phyloP scores from a whole-genome alignment of 1,140 invertebrate genomes.

The roundworm (Caenorhabditis elegans) region DNA sequence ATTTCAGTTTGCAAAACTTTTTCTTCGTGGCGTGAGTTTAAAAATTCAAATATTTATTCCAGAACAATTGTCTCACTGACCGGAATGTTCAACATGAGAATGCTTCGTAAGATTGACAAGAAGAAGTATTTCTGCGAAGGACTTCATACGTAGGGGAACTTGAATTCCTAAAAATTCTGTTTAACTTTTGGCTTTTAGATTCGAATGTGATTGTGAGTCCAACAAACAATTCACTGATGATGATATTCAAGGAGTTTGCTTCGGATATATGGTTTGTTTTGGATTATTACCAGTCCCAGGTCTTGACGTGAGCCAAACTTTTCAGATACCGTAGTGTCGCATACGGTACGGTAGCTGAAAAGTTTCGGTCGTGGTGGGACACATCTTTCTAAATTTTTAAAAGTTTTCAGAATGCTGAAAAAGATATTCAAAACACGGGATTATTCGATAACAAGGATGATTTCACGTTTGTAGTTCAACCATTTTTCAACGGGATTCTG shows the following conservation, averaged over 20 bases:
- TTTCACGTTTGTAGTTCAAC: constrained; percentile 68
- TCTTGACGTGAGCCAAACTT: too few species aligned
- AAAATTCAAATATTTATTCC: too few species aligned
- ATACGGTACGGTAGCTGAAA: too few species aligned
- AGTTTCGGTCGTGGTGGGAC: too few species aligned
- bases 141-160: constrained; percentile 53
- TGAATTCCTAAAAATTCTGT: neutral
- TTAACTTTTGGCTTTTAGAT: constrained; percentile 17
- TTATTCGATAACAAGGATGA: constrained; percentile 67
- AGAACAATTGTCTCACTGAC: constrained; percentile 48
- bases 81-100: constrained; percentile 51
- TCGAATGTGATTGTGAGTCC: constrained; percentile 55
- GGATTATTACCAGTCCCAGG: too few species aligned
- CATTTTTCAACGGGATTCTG: constrained; percentile 40
- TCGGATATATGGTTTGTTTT: constrained; percentile 44
- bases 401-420: constrained; percentile 25
- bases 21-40: too few species aligned
- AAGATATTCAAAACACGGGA: constrained; percentile 52
- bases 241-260: constrained; percentile 41
- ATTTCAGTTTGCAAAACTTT: too few species aligned
- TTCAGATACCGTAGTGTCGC: too few species aligned
- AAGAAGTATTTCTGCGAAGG: constrained; percentile 47
- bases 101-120: constrained; percentile 43
- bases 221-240: constrained; percentile 47
- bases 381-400: too few species aligned